Evolutionary conservation across 1,140 invertebrate species (phyloP).

Genomic region (Heliconius hewitsoni): DNA sequence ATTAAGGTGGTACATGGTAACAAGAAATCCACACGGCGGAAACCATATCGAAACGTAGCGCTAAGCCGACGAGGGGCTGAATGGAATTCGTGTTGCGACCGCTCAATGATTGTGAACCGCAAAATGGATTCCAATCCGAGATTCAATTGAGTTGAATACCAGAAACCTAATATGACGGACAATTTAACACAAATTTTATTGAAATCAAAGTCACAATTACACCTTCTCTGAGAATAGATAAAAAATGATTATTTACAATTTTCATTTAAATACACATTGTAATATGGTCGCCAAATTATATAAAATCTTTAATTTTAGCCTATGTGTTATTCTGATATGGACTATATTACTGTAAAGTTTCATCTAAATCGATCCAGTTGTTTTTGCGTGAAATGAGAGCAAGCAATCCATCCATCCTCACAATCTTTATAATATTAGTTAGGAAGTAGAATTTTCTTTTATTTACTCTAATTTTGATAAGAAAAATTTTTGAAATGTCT

Average conservation of each 20-base stretch:
- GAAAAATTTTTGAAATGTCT: neutral
- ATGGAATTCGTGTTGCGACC: constrained; percentile 39
- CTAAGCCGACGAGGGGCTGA: constrained; percentile 20
- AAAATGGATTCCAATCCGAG: constrained; percentile 32
- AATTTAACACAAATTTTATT: constrained; percentile 13
- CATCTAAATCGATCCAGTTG: too few species aligned
- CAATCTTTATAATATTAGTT: too few species aligned
- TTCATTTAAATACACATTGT: neutral
- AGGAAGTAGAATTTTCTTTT: too few species aligned
- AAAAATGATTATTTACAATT: too few species aligned
- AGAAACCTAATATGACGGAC: constrained; percentile 11
- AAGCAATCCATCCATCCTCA: too few species aligned
- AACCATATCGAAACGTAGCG: constrained; percentile 27
- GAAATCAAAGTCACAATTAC: neutral
- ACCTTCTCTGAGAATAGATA: neutral
- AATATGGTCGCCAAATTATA: too few species aligned
- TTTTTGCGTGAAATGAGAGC: too few species aligned
- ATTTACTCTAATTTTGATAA: neutral
- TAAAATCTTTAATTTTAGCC: too few species aligned
- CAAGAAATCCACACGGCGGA: constrained; percentile 15
- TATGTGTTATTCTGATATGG: too few species aligned
- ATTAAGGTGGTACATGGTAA: neutral
- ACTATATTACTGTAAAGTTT: too few species aligned
- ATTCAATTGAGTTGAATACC: constrained; percentile 18
- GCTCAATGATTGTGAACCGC: constrained; percentile 33